Percentiles rank a stretch among this genome's conserved stretches.
phyloP scores from a whole-genome alignment of 2,888 invertebrate species.

The Rhagonycha fulva region DNA sequence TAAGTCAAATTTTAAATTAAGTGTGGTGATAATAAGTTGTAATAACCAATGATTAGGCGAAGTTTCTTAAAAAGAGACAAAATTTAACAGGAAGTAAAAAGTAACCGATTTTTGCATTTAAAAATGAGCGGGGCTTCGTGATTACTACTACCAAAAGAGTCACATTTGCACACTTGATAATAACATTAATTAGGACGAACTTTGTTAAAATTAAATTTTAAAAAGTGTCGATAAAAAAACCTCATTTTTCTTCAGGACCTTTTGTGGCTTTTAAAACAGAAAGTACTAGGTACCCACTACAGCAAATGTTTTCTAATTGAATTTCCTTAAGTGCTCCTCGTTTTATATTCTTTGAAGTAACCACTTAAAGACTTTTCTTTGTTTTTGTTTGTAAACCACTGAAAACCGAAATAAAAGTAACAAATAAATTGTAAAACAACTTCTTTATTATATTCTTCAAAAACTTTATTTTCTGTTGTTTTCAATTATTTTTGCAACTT shows the following conservation, averaged over 20 bases:
- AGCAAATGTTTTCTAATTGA: constrained; percentile 34
- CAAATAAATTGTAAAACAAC: constrained; percentile 12
- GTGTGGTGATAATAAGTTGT: background rate
- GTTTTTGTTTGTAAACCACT: constrained; percentile 40
- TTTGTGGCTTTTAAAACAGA: constrained; percentile 29
- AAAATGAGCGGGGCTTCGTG: background rate
- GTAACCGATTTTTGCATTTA: background rate
- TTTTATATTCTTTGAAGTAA: constrained; percentile 45
- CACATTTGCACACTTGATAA: background rate
- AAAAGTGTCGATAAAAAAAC: background rate
- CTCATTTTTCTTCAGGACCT: constrained; percentile 18
- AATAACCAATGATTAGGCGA: background rate
- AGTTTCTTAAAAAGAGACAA: background rate
- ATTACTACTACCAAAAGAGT: background rate
- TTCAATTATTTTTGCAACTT: background rate
- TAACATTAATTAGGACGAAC: background rate
- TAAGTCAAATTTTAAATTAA: background rate
- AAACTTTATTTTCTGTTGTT: constrained; percentile 9
- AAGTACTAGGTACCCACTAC: constrained; percentile 14
- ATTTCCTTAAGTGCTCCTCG: constrained; percentile 43
- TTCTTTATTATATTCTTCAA: constrained; percentile 12
- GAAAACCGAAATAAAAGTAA: constrained; percentile 22
- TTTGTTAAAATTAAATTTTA: background rate
- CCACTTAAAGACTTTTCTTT: constrained; percentile 44
- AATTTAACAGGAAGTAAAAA: background rate